A percentile compares a stretch with the other conserved stretches of the same genome.
phyloP scores from a whole-genome alignment of 2,888 invertebrate species.

The Furcula furcula region DNA sequence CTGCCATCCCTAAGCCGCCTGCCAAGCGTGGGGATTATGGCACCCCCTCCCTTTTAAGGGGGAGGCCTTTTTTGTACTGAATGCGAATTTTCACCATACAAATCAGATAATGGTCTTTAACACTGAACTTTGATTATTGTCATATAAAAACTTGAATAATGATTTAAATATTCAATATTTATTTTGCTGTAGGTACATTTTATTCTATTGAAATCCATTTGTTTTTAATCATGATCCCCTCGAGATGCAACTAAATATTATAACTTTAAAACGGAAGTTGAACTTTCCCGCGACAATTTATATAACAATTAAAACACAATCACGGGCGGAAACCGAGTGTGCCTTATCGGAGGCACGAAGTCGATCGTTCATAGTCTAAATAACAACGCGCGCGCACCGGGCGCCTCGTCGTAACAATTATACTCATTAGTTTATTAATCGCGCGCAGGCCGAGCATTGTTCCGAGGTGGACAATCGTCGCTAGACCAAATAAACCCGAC shows the following conservation, averaged over 20 bases:
- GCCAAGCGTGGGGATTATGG: too few relatives aligned
- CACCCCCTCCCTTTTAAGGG: too few relatives aligned
- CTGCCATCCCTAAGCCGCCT: too few relatives aligned
- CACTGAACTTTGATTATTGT: too few relatives aligned
- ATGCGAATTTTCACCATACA: too few relatives aligned
- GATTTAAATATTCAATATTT: too few relatives aligned
- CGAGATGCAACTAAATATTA: constrained; percentile 2
- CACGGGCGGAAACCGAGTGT: constrained; percentile 49
- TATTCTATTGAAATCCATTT: too few relatives aligned
- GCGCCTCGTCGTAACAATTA: constrained; percentile 58
- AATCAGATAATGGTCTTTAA: too few relatives aligned
- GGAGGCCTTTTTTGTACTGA: too few relatives aligned
- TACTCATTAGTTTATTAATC: constrained; percentile 75
- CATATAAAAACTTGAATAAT: too few relatives aligned
- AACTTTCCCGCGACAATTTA: constrained; percentile 53
- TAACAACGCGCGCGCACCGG: constrained; percentile 54
- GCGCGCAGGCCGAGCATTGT: constrained; percentile 63
- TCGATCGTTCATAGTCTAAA: constrained; percentile 74
- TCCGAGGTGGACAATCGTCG: constrained; percentile 66
- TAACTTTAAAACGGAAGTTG: constrained; percentile 49
- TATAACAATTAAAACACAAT: constrained; percentile 59
- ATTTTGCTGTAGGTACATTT: too few relatives aligned
- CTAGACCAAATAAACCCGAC: constrained; percentile 72
- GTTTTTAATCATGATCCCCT: neutral
- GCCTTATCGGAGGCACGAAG: constrained; percentile 73